phyloP scores from a whole-genome alignment of 2,797 vertebrate species.

The Nasua narica region DNA sequence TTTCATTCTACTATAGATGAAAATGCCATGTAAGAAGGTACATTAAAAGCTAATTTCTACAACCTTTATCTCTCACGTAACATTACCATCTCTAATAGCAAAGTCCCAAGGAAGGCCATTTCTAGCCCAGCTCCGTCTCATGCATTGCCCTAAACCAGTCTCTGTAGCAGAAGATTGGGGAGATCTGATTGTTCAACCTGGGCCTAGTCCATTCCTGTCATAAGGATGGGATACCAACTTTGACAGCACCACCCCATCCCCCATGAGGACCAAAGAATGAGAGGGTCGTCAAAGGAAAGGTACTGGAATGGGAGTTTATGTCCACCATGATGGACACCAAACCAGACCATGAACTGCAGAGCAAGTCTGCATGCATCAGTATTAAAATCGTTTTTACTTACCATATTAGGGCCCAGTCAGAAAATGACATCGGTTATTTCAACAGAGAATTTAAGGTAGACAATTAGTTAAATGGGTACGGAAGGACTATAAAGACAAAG shows the following conservation, averaged over 20 bases:
- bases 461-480: neutral
- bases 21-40: neutral
- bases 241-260: neutral
- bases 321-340: neutral
- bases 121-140: neutral
- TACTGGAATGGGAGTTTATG: neutral
- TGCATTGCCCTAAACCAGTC: neutral
- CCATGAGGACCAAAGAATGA: neutral
- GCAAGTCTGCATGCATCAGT: neutral
- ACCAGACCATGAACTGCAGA: neutral
- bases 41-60: neutral
- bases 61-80: neutral
- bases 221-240: neutral
- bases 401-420: neutral
- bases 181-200: neutral
- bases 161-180: neutral
- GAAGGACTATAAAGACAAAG: neutral
- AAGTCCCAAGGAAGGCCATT: neutral
- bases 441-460: neutral
- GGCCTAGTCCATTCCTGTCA: neutral
- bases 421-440: neutral
- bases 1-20: neutral
- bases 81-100: neutral
- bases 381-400: neutral
- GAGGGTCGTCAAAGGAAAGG: neutral